phyloP scores from a whole-genome alignment of 2,888 invertebrate genomes.

The Gastracanthus pulcherrimus region DNA sequence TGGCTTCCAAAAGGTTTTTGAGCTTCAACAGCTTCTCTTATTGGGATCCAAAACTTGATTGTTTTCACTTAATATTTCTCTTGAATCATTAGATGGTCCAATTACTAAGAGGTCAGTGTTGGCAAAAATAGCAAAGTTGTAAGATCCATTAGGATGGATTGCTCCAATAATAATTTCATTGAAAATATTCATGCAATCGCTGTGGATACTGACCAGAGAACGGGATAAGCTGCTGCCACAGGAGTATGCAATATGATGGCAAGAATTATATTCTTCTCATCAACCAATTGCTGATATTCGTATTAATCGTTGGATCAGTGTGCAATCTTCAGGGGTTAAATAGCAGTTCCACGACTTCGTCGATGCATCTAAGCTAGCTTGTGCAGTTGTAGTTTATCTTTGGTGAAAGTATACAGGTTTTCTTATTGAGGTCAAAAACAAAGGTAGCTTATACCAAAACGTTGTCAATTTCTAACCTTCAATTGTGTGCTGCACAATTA shows the following conservation, averaged over 20 bases:
- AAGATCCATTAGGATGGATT: constrained; percentile 34
- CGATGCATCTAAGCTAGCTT: background rate
- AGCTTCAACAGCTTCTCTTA: background rate
- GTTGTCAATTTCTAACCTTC: background rate
- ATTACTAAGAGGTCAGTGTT: constrained; percentile 39
- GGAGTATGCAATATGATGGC: background rate
- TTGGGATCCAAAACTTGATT: constrained; percentile 29
- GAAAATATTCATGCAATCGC: background rate
- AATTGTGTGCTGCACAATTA: background rate
- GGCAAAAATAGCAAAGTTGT: constrained; percentile 44
- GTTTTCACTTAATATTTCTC: background rate
- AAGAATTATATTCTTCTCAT: background rate
- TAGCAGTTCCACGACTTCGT: background rate
- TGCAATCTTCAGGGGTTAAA: background rate
- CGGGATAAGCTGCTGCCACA: background rate
- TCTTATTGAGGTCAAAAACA: background rate
- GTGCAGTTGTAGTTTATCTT: background rate
- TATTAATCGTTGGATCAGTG: background rate
- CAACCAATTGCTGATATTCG: background rate
- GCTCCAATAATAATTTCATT: background rate
- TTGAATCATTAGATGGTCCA: background rate
- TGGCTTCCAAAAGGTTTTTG: background rate
- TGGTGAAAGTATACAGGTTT: background rate
- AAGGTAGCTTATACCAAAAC: constrained; percentile 12
- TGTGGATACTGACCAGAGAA: background rate